Evolutionary conservation across 2,888 invertebrate species (phyloP), one percentile per base, ranked within the genome.

Genomic region (Hirtodrosophila alboralis): DNA sequence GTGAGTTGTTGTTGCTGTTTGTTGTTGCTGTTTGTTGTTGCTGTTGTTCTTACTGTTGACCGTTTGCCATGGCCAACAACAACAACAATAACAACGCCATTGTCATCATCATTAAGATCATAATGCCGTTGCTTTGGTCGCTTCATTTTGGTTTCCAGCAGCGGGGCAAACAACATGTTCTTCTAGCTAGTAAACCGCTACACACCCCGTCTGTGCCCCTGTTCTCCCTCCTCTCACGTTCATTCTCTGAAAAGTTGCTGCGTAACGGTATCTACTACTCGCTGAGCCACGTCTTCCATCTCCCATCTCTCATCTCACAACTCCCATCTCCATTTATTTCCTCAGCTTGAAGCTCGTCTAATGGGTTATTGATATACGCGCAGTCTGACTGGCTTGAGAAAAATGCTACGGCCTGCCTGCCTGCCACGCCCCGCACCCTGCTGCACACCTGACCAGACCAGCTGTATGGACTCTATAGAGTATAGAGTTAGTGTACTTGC

Each of bases 201-300:
- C 16, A 8, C 60, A 49, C 51, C 62, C n/a, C n/a, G n/a, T n/a
- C n/a, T n/a, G n/a, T 16, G 13, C 45, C 67, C 33, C 28, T 13
- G 1, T 12, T 3, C 10, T 18, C 30, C 1, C 26, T 7, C 26
- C 12, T 38, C 21, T 27, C 14, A 21, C 33, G n/a, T n/a, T n/a
- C n/a, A n/a, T 47, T 40, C 34, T 34, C 58, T 52, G 56, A 60
- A 72, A 76, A 74, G 68, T 77, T 68, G 78, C 86, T 86, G 86
- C 86, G 80, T 81, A 81, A 81, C 86, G 80, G 86, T 86, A 81
- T 71, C 71, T 71, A 67, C 84, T 77, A 74, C 69, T 72, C 40
- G 41, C 57, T 34, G 38, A 36, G 36, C 40, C 33, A 6, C 21
- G 14, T 36, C 8, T 23, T 14, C 21, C 18, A 18, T 18, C 18